Percentiles rank a stretch among this genome's conserved stretches.
Evolutionary conservation across 2,113 vertebrate genomes (phyloP).

Genomic region (Nycticebus coucang): DNA sequence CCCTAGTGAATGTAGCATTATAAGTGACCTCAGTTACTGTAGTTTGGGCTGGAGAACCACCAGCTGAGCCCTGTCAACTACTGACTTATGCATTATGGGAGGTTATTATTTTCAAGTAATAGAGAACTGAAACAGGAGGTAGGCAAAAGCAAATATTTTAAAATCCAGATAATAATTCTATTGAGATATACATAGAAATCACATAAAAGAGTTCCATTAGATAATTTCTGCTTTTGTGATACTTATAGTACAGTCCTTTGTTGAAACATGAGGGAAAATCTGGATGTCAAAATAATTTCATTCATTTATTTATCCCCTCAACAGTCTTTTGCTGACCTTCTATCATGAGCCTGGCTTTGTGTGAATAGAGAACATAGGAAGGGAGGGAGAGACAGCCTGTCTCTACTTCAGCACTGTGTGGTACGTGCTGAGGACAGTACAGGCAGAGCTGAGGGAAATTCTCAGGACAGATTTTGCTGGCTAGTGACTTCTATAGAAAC

Average conservation of each 20-base stretch:
- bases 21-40: neutral
- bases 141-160: neutral
- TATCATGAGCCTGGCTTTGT: neutral
- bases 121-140: neutral
- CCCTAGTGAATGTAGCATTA: neutral
- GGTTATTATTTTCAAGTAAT: neutral
- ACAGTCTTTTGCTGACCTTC: neutral
- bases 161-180: neutral
- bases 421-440: neutral
- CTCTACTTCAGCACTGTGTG: neutral
- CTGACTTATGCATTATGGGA: neutral
- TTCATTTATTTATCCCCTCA: constrained; percentile 1
- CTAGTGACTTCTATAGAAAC: neutral
- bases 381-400: neutral
- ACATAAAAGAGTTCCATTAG: neutral
- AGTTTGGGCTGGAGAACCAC: neutral
- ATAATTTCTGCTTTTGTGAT: constrained; percentile 18
- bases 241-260: neutral
- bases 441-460: neutral
- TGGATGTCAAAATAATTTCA: constrained; percentile 16
- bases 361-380: neutral
- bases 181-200: neutral
- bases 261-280: constrained; percentile 1
- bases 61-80: neutral
- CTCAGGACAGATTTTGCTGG: neutral